Conservation (phyloP, 1,140 invertebrate species). For the Galleria mellonella region DNA sequence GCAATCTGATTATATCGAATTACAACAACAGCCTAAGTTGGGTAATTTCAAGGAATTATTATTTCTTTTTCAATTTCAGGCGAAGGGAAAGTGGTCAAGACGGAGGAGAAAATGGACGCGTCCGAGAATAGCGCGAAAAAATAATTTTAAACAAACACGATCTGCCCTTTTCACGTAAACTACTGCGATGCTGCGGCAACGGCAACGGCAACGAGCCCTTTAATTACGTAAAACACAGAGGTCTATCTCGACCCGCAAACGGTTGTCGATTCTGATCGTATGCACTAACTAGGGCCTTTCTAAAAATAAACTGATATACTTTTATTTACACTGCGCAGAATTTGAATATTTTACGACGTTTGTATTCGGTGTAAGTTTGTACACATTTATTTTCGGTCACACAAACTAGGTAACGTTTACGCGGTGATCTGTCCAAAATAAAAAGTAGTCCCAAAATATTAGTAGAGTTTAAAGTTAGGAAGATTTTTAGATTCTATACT, state of each 20-base stretch:
- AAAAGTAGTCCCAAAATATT: slow-evolving; percentile 8
- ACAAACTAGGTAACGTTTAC: slow-evolving; percentile 1
- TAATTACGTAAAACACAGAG: no score
- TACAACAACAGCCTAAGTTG: not conserved
- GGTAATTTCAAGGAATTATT: not conserved
- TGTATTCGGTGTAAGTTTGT: slow-evolving; percentile 6
- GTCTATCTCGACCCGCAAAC: no score
- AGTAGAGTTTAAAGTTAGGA: slow-evolving; percentile 8
- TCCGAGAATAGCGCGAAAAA: slow-evolving; percentile 42
- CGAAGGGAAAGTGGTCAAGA: slow-evolving; percentile 70
- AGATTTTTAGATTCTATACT: slow-evolving; percentile 8
- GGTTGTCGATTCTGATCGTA: no score
- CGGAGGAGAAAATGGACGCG: slow-evolving; percentile 64
- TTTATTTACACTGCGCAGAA: slow-evolving; percentile 3
- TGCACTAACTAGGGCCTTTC: no score
- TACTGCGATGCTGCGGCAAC: no score
- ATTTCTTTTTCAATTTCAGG: slow-evolving; percentile 33
- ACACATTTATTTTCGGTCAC: slow-evolving; percentile 8
- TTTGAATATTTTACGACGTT: slow-evolving; percentile 1
- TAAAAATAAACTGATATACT: no score
- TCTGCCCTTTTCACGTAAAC: no score
- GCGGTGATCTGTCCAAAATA: slow-evolving; percentile 11
- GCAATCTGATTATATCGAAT: slow-evolving; percentile 26
- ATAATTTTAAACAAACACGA: slow-evolving; percentile 10
- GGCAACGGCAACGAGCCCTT: no score